These are phyloP conservation scores for Phaenicophaeus curvirostris DNA, from an alignment of 2,797 vertebrate genomes.

Conservation along the genomic window DNA sequence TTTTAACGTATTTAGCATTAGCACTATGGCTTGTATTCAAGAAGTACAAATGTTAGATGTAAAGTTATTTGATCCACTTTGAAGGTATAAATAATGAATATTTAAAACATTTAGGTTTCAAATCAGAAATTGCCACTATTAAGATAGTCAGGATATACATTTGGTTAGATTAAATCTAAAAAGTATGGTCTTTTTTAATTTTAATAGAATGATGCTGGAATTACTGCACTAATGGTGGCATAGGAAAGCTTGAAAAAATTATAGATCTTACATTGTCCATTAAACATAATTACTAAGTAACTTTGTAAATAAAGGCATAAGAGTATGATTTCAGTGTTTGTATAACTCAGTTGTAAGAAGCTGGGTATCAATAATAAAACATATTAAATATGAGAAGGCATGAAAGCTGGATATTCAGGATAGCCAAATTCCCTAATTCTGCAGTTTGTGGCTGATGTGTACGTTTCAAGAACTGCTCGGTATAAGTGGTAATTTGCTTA, in stretches of 20 bases:
- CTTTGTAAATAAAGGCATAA: background rate
- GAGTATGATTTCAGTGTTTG: background rate
- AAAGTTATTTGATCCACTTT: background rate
- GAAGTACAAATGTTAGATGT: background rate
- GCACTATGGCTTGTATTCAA: background rate
- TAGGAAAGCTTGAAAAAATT: background rate
- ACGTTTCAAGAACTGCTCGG: background rate
- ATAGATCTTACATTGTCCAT: background rate
- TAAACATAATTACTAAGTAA: background rate
- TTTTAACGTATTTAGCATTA: conserved; percentile 1
- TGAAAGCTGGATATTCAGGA: background rate
- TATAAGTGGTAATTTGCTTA: background rate
- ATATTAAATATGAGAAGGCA: background rate
- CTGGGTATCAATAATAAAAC: background rate
- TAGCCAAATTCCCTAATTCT: background rate
- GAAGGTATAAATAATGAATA: conserved; percentile 21
- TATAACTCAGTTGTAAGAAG: background rate
- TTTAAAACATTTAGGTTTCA: background rate
- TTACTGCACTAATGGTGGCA: background rate
- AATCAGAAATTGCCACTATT: background rate
- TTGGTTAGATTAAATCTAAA: background rate
- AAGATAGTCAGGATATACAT: background rate
- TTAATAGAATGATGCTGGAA: background rate
- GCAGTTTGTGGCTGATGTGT: background rate
- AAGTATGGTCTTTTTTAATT: background rate